Evolutionary conservation across 37 sponge, comb jelly and placozoan species (phyloP).

Genomic region (Agelas oroides): DNA sequence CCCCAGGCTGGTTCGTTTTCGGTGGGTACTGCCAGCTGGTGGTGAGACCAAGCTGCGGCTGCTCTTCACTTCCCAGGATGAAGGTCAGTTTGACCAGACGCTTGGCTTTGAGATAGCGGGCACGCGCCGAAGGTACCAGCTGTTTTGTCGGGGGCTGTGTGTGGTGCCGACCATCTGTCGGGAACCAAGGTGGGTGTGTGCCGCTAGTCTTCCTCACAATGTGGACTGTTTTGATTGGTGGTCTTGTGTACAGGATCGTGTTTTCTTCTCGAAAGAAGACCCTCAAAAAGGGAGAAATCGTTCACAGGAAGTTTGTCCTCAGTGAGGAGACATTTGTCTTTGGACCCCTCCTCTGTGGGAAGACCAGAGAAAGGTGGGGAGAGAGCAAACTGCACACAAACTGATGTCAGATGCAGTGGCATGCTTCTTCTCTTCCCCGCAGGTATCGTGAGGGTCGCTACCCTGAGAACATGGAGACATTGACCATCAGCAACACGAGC

Average conservation of each 20-base stretch:
- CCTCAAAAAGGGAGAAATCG: constrained; percentile 77
- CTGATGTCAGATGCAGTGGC: no score
- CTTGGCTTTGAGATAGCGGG: constrained; percentile 96
- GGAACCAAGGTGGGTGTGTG: constrained; percentile 75
- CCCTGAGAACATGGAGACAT: constrained; percentile 94
- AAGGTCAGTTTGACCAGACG: constrained; percentile 89
- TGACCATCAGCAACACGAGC: constrained; percentile 85
- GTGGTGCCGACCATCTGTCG: constrained; percentile 80
- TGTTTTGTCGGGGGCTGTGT: constrained; percentile 94
- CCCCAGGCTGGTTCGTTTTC: constrained; percentile 75
- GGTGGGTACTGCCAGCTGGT: constrained; percentile 91
- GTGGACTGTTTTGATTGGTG: no score
- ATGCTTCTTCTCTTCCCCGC: background rate
- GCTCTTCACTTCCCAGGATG: constrained; percentile 81
- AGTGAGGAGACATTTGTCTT: constrained; percentile 77
- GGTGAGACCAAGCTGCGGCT: constrained; percentile 71
- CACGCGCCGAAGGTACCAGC: constrained; percentile 83
- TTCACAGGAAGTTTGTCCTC: constrained; percentile 89
- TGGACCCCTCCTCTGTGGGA: constrained; percentile 94
- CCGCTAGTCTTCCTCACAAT: no score
- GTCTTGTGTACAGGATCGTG: constrained; percentile 53
- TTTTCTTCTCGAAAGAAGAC: constrained; percentile 82
- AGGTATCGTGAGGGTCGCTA: constrained; percentile 85
- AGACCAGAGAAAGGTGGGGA: constrained; percentile 79
- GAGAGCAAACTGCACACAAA: no score